Conservation (phyloP, 2,113 vertebrate species). For the Capreolus pygargus region DNA sequence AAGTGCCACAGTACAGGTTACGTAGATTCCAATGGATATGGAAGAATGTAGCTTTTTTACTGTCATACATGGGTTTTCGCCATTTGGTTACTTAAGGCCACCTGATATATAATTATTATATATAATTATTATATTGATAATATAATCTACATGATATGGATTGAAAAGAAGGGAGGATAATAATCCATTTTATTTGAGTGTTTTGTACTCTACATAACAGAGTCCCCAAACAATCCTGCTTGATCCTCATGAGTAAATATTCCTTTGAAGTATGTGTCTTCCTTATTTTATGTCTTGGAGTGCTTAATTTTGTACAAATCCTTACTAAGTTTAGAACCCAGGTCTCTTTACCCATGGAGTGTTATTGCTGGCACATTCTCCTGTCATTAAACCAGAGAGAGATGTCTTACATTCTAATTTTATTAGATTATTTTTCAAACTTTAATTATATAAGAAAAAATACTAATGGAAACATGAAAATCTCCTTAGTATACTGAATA, state of each 20-base stretch:
- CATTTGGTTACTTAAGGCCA: neutral
- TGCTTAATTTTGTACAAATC: neutral
- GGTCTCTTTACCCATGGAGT: neutral
- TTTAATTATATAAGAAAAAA: constrained; percentile 48
- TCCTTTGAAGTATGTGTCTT: neutral
- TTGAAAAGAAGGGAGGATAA: neutral
- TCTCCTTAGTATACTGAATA: neutral
- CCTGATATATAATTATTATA: neutral
- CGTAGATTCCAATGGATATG: neutral
- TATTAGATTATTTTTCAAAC: constrained; percentile 40
- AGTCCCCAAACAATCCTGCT: neutral
- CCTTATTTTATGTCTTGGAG: neutral
- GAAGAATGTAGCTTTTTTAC: neutral
- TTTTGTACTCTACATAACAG: neutral
- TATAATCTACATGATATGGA: neutral
- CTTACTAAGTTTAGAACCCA: neutral
- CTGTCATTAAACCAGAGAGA: neutral
- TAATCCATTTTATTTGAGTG: neutral
- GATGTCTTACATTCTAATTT: neutral
- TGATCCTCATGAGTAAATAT: neutral
- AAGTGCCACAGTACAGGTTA: neutral
- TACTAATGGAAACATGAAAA: constrained; percentile 8
- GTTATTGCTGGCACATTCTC: neutral
- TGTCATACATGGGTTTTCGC: neutral
- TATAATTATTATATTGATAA: neutral